Base-by-base conservation (phyloP, 2,888 invertebrate species). In the Choristoneura rosaceana region DNA sequence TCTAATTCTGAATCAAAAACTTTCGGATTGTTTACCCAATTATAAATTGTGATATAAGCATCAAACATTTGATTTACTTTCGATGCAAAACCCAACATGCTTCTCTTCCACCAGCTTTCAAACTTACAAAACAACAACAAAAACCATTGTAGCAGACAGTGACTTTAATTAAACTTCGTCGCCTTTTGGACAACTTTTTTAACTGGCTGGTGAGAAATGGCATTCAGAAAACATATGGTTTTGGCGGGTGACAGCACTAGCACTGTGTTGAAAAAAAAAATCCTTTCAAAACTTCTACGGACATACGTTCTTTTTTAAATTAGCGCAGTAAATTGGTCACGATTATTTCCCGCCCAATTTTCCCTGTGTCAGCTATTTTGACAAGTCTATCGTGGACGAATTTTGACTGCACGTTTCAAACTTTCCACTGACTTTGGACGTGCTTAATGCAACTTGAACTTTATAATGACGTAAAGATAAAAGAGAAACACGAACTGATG, bases 271-370 rank as follows among this genome's bases (percentile, higher is more conserved):
- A 9, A 67, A 47, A 33, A 59, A 0, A 9, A n/a, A 41, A 7
- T 45, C n/a, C 15, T 33, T 25, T 9, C 55, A 45, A 38, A 61
- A 3, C 17, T n/a, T 38, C 10, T 17, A 55, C 38, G 0, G 55
- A 71, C 62, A 38, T 71, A 67, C 33, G 62, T n/a, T 47, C 58
- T 55, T 71, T 62, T 63, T 34, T 75, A 47, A 15, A 41, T 76
- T 75, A 77, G 75, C 76, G 76, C 73, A 74, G 78, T 81, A 88
- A 90, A 90, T 87, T 82, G 84, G 87, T 91, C 88, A 90, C 89
- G 88, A 87, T 87, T 86, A 85, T 89, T 90, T 92, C 87, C 86
- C 88, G 91, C 87, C 90, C 88, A 93, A 92, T 92, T 92, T 90
- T 87, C 87, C 81, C 85, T 83, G 82, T 88, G 91, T 90, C 92